Evolutionary conservation across 2,888 invertebrate species (phyloP), one percentile per base, ranked within the genome.

Genomic region (Theodoxus fluviatilis): DNA sequence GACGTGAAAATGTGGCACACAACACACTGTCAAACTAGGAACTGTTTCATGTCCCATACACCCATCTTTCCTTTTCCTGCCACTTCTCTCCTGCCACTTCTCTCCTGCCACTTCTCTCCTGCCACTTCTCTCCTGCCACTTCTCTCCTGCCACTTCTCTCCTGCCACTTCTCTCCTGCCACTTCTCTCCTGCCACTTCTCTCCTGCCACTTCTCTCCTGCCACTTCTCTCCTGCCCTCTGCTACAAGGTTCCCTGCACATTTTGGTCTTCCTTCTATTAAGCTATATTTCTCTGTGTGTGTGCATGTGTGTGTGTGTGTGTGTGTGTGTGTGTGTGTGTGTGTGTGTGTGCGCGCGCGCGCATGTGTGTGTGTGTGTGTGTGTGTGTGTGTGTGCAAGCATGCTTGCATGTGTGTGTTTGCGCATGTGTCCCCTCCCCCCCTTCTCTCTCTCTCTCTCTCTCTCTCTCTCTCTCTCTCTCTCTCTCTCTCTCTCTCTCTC

Each of bases 401-500:
- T 52, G 12, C 22, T 6, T 52, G 22, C 22, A 25, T 52, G 12
- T 52, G 52, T n/a, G 52, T 25, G 9, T 25, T 18, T 52, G 52
- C 52, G 52, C 6, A 25, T 52, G 52, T 15, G 22, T 7, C n/a
- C 22, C n/a, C 52, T 18, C 9, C 12, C 25, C 25, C 31, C 33
- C 33, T 33, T 33, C 28, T 33, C 31, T 33, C 33, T 31, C 12
- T 61, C 61, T 31, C 33, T 31, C 25, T 33, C 33, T 61, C 33
- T 31, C 25, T 33, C 61, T 33, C n/a, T n/a, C n/a, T 33, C 61
- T 33, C 33, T n/a, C n/a, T 61, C 61, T 61, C 33, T 25, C 22
- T 35, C 37, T 37, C 22, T n/a, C 22, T 33, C 64, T 37, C 38
- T 7, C 38, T 64, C 64, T 37, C 38, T n/a, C 22, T 64, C 64